These are phyloP conservation scores for Elachura formosa DNA, from an alignment of 2,113 vertebrate species.

Conservation along the genomic window DNA sequence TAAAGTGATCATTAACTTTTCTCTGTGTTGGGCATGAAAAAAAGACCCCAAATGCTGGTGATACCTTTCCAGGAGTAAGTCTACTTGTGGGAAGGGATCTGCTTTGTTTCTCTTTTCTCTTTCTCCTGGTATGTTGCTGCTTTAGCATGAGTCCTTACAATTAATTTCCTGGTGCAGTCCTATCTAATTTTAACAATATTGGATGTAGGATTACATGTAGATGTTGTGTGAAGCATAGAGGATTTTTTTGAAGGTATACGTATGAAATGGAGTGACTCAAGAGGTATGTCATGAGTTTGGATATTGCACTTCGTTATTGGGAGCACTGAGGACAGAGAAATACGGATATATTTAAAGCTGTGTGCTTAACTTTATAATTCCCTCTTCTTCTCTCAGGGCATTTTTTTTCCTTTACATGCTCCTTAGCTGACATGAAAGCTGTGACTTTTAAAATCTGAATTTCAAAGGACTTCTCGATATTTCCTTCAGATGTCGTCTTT, in stretches of 20 bases:
- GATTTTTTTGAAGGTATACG: not conserved
- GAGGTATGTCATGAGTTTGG: not conserved
- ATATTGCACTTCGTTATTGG: not conserved
- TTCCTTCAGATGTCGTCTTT: not conserved
- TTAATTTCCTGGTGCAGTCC: not conserved
- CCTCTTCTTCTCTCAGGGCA: not conserved
- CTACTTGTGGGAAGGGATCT: not conserved
- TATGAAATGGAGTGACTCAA: not conserved
- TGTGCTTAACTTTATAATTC: not conserved
- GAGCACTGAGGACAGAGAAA: not conserved
- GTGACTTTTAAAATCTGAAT: slow-evolving; percentile 28
- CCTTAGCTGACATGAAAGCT: slow-evolving; percentile 11
- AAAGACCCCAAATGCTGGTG: not conserved
- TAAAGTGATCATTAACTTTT: not conserved
- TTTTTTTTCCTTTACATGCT: not conserved
- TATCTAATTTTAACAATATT: not conserved
- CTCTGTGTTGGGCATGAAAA: not conserved
- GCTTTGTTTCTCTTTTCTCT: not conserved
- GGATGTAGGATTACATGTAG: not conserved
- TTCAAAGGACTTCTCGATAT: not conserved
- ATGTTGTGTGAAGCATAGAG: not conserved
- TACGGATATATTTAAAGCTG: not conserved
- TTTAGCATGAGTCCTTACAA: not conserved
- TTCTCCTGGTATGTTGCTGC: not conserved
- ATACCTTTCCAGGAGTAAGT: not conserved